phyloP scores from a whole-genome alignment of 2,797 vertebrate species.

The Malacoraja senta region DNA sequence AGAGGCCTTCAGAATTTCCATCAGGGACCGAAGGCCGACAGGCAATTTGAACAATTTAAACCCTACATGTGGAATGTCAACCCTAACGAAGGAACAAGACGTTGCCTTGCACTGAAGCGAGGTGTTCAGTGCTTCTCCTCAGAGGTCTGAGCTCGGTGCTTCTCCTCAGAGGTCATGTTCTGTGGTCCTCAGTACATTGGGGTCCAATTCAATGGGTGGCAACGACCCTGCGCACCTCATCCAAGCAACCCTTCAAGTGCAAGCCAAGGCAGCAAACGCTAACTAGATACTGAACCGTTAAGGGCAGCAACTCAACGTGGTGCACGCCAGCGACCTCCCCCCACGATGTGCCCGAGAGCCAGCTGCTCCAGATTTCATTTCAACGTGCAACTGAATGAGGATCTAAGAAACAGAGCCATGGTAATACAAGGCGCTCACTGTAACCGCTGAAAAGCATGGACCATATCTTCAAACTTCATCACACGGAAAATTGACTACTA shows the following conservation, averaged over 20 bases:
- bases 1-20: neutral
- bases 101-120: neutral
- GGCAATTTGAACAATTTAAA: neutral
- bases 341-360: neutral
- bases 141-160: too few relatives aligned
- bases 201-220: neutral
- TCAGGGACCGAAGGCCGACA: neutral
- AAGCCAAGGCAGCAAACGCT: neutral
- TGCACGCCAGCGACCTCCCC: neutral
- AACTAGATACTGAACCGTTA: neutral
- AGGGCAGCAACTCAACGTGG: neutral
- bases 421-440: neutral
- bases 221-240: neutral
- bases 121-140: too few relatives aligned
- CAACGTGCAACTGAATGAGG: neutral
- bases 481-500: neutral
- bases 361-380: neutral
- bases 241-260: neutral
- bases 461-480: neutral
- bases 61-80: slow-evolving; percentile 20
- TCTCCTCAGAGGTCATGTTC: too few relatives aligned
- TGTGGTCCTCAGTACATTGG: neutral
- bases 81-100: neutral
- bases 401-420: neutral
- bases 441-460: neutral